Base-by-base conservation (phyloP, 2,797 vertebrate species). In the Sebastes flavidus region DNA sequence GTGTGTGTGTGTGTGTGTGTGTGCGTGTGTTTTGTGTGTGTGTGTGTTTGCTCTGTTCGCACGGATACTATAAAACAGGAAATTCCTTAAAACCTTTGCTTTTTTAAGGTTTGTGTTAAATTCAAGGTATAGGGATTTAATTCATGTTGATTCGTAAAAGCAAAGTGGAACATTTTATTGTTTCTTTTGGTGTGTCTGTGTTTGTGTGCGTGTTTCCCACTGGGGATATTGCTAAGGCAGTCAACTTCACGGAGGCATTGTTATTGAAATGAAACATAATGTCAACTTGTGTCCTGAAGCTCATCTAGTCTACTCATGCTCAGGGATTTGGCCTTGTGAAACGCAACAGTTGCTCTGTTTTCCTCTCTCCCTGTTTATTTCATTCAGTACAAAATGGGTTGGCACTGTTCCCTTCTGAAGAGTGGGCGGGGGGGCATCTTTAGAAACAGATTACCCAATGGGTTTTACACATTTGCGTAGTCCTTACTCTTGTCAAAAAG, bases 231-330 rank as follows among this genome's bases (percentile, higher is more conserved):
- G 30, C 54, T 34, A 58, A 75, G 80, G 49, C 82, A 27, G 72
- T 52, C 20, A 10, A 73, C 80, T 60, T 86, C 69, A 83, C 55
- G 4, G 76, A 83, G 70, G 65, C 81, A 74, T 86, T 90, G 81
- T 86, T 88, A 83, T 81, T 88, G 78, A 93, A 90, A 90, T 83
- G 32, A 93, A 88, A 88, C 66, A 82, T 81, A 82, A 88, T 80
- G 82, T 87, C 80, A 84, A 66, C 69, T 36, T 56, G 81, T 89
- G 86, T 86, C 86, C 77, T 90, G 78, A 59, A 87, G 85, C 90
- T 91, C 86, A 87, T 90, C 87, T 78, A 30, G 27, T 84, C 76
- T 59, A 27, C 65, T 88, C 73, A 4, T 63, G 71, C 68, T 84
- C 65, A 7, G 89, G 85, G 87, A 89, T 84, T 83, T 88, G 75